phyloP scores from a whole-genome alignment of 2,113 vertebrate genomes.

The Salvator merianae region DNA sequence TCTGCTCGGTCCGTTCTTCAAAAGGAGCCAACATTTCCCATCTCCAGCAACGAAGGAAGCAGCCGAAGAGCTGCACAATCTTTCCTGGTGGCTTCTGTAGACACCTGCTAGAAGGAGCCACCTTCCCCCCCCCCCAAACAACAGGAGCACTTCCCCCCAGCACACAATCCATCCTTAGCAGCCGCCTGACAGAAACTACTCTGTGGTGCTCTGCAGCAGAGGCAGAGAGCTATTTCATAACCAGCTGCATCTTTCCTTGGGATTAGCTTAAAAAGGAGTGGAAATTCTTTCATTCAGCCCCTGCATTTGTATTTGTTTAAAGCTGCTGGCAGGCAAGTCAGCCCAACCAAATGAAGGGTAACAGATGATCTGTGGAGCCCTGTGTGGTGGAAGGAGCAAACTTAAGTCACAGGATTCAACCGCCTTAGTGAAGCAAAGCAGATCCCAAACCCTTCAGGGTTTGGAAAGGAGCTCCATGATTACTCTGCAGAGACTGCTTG shows the following conservation, averaged over 20 bases:
- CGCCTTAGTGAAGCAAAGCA: not conserved
- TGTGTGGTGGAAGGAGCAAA: not conserved
- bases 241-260: slow-evolving; percentile 45
- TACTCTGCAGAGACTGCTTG: not conserved
- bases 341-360: slow-evolving; percentile 23
- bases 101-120: not conserved
- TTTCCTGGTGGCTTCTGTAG: not conserved
- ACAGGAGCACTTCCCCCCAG: not conserved
- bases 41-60: not conserved
- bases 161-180: not conserved
- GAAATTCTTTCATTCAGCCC: slow-evolving; percentile 61
- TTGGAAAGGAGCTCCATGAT: not conserved
- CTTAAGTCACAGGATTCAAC: not conserved
- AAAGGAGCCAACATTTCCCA: too few species aligned
- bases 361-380: slow-evolving; percentile 39
- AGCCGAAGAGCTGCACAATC: not conserved
- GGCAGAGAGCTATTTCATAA: slow-evolving; percentile 28
- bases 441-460: too few species aligned
- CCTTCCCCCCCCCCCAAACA: not conserved
- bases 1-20: too few species aligned
- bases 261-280: slow-evolving; percentile 75
- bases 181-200: not conserved
- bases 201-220: not conserved
- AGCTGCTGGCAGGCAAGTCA: slow-evolving; percentile 56
- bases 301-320: slow-evolving; percentile 25